Base-by-base conservation (phyloP, 2,797 vertebrate species). In the Luscinia luscinia region DNA sequence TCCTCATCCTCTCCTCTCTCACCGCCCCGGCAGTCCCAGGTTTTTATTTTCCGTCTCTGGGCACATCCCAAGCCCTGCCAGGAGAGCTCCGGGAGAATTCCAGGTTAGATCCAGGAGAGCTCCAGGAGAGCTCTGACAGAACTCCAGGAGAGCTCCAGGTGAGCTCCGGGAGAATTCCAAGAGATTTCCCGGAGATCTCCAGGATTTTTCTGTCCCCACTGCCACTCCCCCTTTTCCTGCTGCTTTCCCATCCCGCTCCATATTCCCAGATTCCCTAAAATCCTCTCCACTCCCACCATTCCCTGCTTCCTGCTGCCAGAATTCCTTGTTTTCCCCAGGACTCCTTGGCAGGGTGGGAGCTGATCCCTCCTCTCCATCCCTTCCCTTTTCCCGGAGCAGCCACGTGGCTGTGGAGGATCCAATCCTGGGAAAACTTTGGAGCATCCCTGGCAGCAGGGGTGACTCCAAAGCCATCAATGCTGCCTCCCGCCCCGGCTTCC, bases 181-280 rank as follows among this genome's bases (percentile, higher is more conserved):
- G 51, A 32, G 40, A 43, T 32, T 41, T 70, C 30, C 9, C 7
- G 49, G 49, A 49, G 15, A 9, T n/a, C 40, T 46, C 51, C 62
- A 38, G 27, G 36, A 26, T 1, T 30, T 5, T 55, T 27, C 79
- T 9, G 0, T 22, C 3, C 11, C 46, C 2, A 0, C 45, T 21
- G 21, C 38, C 67, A 11, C 9, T 52, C 93, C 89, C 89, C 58
- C 87, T 11, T 52, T 46, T 74, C 89, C 90, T 52, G 84, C 59
- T 82, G 77, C 81, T 77, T 46, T 34, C 48, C 23, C 36, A 24
- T 40, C 79, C 61, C 2, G 32, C 69, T 38, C 23, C 64, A 6
- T 4, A 52, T 57, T 90, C 86, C 58, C 73, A n/a, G 73, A n/a
- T 62, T 34, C 59, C 38, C 74, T 15, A 7, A 63, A 63, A 28